These are phyloP conservation scores for Tigriopus japonicus DNA, from an alignment of 1,140 invertebrate species.

Conservation along the genomic window DNA sequence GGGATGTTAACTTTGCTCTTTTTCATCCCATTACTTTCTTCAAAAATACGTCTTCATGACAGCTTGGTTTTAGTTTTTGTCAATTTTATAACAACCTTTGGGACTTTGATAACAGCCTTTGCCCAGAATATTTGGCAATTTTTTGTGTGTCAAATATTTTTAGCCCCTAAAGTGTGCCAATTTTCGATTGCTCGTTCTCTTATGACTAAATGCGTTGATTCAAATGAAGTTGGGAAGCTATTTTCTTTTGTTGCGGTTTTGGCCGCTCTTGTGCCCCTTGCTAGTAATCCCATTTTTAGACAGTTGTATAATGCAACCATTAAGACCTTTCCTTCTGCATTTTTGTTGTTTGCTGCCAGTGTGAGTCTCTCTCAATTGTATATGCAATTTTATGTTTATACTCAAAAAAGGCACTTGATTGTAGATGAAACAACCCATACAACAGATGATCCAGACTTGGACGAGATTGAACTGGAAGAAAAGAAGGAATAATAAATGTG, in stretches of 20 bases:
- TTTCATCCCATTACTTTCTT: not conserved
- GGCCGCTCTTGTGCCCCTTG: not conserved
- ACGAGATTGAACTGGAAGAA: no score
- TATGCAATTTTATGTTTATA: no score
- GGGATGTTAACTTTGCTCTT: not conserved
- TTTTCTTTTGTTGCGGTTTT: not conserved
- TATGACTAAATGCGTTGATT: not conserved
- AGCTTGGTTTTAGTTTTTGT: not conserved
- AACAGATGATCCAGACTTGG: no score
- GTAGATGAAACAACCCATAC: no score
- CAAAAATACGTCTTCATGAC: not conserved
- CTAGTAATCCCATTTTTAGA: not conserved
- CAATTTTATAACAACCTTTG: not conserved
- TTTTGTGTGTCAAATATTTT: not conserved
- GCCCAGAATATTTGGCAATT: not conserved
- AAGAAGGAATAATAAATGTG: no score
- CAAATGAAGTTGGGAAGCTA: not conserved
- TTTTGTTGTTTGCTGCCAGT: not conserved
- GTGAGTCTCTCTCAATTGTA: no score
- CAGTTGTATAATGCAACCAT: not conserved
- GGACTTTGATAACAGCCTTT: not conserved
- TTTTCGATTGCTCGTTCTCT: not conserved
- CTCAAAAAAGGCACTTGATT: no score
- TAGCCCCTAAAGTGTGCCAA: not conserved
- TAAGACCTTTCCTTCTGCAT: not conserved